These are phyloP conservation scores for Tryphoninae sp. DNA, from an alignment of 2,888 invertebrate species.

Conservation along the genomic window DNA sequence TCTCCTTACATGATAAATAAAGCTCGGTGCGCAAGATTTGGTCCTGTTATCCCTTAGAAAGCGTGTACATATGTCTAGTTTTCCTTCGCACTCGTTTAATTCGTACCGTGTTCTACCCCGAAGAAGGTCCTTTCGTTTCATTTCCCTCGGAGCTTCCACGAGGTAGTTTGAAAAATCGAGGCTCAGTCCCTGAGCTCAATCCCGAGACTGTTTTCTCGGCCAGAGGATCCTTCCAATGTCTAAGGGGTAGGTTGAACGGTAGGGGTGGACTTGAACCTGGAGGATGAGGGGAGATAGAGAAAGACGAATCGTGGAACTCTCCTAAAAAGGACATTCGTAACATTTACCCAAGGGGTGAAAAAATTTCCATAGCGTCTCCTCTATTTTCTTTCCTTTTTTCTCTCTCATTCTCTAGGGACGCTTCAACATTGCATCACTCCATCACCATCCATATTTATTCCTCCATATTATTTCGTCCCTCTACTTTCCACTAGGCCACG, in stretches of 20 bases:
- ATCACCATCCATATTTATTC: not conserved
- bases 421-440: not conserved
- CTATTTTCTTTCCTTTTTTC: not conserved
- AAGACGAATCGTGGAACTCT: not conserved
- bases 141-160: slow-evolving; percentile 7
- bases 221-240: not conserved
- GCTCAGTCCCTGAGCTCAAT: not conserved
- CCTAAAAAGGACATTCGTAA: not conserved
- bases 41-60: not conserved
- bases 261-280: no score
- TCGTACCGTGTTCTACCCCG: slow-evolving; percentile 30
- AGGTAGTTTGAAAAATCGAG: not conserved
- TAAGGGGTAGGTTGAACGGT: not conserved
- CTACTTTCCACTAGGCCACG: not conserved
- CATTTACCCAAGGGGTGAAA: not conserved
- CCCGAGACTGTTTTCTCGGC: not conserved
- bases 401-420: not conserved
- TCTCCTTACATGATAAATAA: not conserved
- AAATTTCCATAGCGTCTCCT: slow-evolving; percentile 10
- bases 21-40: not conserved
- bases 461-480: slow-evolving; percentile 1
- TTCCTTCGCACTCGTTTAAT: slow-evolving; percentile 43
- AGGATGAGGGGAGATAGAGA: not conserved
- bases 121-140: slow-evolving; percentile 27
- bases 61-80: slow-evolving; percentile 15